Evolutionary conservation across 2,888 invertebrate species (phyloP).

Genomic region (Trissoscelio sp.): DNA sequence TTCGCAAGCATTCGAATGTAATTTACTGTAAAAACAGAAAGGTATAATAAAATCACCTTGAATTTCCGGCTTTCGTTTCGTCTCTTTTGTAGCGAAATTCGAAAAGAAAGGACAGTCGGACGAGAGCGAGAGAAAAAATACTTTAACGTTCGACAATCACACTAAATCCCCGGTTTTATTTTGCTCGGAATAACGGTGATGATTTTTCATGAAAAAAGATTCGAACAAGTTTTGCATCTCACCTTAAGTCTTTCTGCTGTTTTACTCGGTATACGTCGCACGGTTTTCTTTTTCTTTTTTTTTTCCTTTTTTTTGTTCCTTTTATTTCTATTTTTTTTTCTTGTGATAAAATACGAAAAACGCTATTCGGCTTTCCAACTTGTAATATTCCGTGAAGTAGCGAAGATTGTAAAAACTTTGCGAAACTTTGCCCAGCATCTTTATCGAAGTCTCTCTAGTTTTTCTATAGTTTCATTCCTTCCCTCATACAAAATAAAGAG

Average conservation of each 20-base stretch:
- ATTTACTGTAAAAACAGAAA: conserved; percentile 43
- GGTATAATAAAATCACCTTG: conserved; percentile 51
- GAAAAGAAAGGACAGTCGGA: conserved; percentile 3
- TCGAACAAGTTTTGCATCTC: conserved; percentile 66
- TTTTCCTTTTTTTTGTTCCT: conserved; percentile 7
- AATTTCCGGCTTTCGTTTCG: conserved; percentile 42
- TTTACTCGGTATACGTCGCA: conserved; percentile 65
- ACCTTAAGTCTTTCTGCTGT: conserved; percentile 66
- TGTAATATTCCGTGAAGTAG: conserved; percentile 70
- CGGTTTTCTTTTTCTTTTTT: conserved; percentile 20
- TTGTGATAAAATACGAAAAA: conserved; percentile 65
- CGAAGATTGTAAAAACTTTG: conserved; percentile 70
- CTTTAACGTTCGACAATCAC: conserved; percentile 56
- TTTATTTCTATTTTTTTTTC: conserved; percentile 17
- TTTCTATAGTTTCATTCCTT: conserved; percentile 68
- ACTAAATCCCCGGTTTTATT: conserved; percentile 63
- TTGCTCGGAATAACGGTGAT: conserved; percentile 59
- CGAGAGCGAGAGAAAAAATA: conserved; percentile 34
- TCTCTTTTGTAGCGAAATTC: conserved; percentile 27
- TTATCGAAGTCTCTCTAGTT: conserved; percentile 66
- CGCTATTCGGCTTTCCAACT: conserved; percentile 69
- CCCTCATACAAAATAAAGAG: conserved; percentile 58
- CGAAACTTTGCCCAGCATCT: conserved; percentile 64
- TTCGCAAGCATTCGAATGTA: conserved; percentile 23
- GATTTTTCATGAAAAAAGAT: conserved; percentile 68